phyloP scores from a whole-genome alignment of 1,140 invertebrate genomes.

The Hylyphantes graminicola region DNA sequence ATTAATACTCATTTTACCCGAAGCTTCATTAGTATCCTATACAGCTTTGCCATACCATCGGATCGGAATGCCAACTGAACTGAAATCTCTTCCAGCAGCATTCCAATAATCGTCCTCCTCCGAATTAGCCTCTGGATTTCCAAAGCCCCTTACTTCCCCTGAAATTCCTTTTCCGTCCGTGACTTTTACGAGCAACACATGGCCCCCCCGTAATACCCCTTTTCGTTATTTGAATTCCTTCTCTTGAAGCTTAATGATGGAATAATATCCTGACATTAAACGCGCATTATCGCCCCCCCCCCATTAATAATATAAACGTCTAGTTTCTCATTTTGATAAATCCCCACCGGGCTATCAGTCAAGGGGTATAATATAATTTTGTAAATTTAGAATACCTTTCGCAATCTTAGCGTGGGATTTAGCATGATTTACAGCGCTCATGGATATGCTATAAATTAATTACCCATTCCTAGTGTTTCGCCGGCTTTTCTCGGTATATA shows the following conservation, averaged over 20 bases:
- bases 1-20: too few relatives aligned
- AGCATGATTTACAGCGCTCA: constrained; percentile 50
- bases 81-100: constrained; percentile 11
- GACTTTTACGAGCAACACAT: constrained; percentile 46
- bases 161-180: too few relatives aligned
- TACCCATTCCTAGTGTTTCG: constrained; percentile 26
- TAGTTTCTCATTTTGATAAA: constrained; percentile 59
- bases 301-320: constrained; percentile 59
- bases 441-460: constrained; percentile 55
- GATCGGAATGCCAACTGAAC: constrained; percentile 4
- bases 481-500: constrained; percentile 22
- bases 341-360: constrained; percentile 55
- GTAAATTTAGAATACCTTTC: constrained; percentile 57
- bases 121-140: constrained; percentile 38
- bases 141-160: background rate
- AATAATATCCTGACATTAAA: constrained; percentile 58
- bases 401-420: constrained; percentile 41
- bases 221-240: constrained; percentile 2
- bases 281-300: constrained; percentile 41
- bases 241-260: constrained; percentile 45
- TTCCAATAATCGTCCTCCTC: constrained; percentile 20
- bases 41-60: too few relatives aligned
- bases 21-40: too few relatives aligned
- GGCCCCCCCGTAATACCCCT: constrained; percentile 33
- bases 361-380: constrained; percentile 58